Evolutionary conservation across 2,797 vertebrate genomes (phyloP), one percentile per base, ranked within the genome.

Genomic region (Danio albolineatus): DNA sequence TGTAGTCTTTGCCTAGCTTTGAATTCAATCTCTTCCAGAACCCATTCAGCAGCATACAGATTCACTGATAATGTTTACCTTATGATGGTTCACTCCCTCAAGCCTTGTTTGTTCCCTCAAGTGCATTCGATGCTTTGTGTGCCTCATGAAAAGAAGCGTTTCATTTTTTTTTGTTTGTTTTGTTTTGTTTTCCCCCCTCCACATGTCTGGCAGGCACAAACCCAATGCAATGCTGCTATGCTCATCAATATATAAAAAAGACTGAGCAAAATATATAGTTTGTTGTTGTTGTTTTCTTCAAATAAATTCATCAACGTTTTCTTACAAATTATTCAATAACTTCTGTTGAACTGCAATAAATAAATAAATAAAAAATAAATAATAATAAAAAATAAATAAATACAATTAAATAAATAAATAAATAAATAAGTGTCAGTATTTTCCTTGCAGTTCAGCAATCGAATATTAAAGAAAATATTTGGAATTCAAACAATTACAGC

Each of bases 221-320:
- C 86, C 86, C 86, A 86, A 83, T 79, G 80, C 78, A 57, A 84
- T 28, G 28, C 28, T 81, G 75, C 81, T 78, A 83, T 83, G 87
- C 91, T 86, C 86, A 90, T 93, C 91, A 90, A 88, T 90, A 91
- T 90, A 86, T 89, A 90, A 89, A 90, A 17, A 14, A 73, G 5
- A 73, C 17, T 4, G 2, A 73, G 7, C 28, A 28, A 28, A 1
- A 28, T 28, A 28, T 28, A 28, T 28, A 1, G 28, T 28, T 28
- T 28, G 28, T 28, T 28, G 28, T 28, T 28, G 28, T 28, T 28
- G 28, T 28, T 28, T 3, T 28, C 3, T 3, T 28, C 28, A 28
- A 28, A 28, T 28, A 28, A 28, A 28, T 28, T 28, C 28, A 28
- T 28, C 28, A 28, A 1, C 28, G 28, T 28, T 28, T 28, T 28